Percentiles rank a stretch among this genome's conserved stretches.
These are phyloP conservation scores for Suricata suricatta DNA, from an alignment of 2,113 vertebrate species.

Conservation along the genomic window DNA sequence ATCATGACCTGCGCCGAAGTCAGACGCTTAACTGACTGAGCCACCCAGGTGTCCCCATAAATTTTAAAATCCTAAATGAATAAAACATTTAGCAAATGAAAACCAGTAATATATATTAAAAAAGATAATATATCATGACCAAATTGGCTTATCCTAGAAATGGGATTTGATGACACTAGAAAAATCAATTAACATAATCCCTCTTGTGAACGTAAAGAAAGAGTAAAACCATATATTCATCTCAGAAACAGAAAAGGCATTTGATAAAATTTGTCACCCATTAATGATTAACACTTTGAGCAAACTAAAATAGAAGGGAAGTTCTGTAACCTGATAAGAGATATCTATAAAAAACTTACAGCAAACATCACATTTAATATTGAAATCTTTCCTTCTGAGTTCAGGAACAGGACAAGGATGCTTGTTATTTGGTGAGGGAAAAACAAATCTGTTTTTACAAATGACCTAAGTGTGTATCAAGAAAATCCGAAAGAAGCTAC, in stretches of 20 bases:
- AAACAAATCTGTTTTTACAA: background rate
- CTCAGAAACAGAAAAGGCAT: background rate
- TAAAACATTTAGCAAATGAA: background rate
- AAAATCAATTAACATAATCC: background rate
- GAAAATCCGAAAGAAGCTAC: background rate
- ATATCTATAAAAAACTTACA: background rate
- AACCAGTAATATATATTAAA: background rate
- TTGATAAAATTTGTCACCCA: background rate
- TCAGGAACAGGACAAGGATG: background rate
- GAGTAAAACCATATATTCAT: background rate
- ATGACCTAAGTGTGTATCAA: background rate
- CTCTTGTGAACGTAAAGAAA: background rate
- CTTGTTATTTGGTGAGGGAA: background rate
- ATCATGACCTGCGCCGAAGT: too few relatives aligned
- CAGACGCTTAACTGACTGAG: too few relatives aligned
- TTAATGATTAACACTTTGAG: constrained; percentile 5
- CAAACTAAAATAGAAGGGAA: background rate
- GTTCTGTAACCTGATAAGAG: background rate
- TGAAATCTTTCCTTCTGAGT: background rate
- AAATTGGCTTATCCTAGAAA: background rate
- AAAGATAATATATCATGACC: background rate
- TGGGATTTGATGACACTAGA: background rate
- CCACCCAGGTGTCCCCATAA: background rate
- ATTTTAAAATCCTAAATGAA: background rate
- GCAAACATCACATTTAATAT: background rate